These are phyloP conservation scores for Zaprionus tsacasi DNA, from an alignment of 1,140 invertebrate species.

Conservation along the genomic window DNA sequence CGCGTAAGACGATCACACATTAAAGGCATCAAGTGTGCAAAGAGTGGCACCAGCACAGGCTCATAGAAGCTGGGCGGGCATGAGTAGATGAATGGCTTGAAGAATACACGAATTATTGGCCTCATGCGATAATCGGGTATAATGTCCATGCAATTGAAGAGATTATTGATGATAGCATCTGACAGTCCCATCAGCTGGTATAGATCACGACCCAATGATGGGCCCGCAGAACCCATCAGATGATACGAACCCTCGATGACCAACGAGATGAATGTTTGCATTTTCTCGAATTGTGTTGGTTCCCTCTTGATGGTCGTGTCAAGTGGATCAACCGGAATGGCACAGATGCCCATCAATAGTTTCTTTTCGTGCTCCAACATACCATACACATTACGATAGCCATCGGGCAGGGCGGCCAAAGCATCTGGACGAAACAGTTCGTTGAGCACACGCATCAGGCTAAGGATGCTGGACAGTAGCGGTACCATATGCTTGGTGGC, in stretches of 20 bases:
- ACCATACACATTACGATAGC: conserved; percentile 88
- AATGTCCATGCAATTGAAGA: conserved; percentile 89
- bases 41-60: conserved; percentile 90
- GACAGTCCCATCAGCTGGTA: conserved; percentile 89
- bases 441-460: conserved; percentile 91
- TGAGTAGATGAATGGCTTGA: conserved; percentile 93
- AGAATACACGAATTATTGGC: conserved; percentile 92
- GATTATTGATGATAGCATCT: conserved; percentile 87
- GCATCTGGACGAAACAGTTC: conserved; percentile 90
- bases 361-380: conserved; percentile 90
- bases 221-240: conserved; percentile 91
- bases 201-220: conserved; percentile 92
- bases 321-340: conserved; percentile 84
- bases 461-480: conserved; percentile 90
- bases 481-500: conserved; percentile 92
- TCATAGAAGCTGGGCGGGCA: conserved; percentile 92
- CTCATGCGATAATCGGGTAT: conserved; percentile 94
- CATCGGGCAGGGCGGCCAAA: conserved; percentile 87
- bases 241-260: conserved; percentile 91
- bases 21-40: conserved; percentile 90
- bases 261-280: conserved; percentile 91
- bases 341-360: conserved; percentile 87
- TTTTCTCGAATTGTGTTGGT: conserved; percentile 88
- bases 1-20: conserved; percentile 91
- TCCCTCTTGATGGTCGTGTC: conserved; percentile 84